Conservation (phyloP, 2,113 vertebrate species). For the Diadophis punctatus region DNA sequence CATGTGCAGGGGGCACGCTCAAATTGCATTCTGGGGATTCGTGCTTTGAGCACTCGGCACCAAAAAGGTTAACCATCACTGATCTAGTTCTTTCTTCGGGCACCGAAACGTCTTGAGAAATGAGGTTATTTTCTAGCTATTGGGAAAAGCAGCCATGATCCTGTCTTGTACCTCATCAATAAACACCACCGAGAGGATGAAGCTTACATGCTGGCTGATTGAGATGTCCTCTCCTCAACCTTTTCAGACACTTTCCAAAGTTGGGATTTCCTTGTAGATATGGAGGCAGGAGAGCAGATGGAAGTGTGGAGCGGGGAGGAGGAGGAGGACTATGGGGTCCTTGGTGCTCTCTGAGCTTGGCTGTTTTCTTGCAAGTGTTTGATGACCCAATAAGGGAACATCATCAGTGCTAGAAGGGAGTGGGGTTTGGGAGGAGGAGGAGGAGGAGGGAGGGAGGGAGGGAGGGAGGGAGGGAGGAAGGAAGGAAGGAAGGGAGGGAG, state of each 20-base stretch:
- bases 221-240: constrained; percentile 49
- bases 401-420: neutral
- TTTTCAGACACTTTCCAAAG: constrained; percentile 37
- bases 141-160: constrained; percentile 19
- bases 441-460: neutral
- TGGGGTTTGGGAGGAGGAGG: too few relatives aligned
- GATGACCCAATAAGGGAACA: too few relatives aligned
- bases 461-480: neutral
- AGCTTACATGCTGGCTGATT: constrained; percentile 57
- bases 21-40: too few relatives aligned
- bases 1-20: too few relatives aligned
- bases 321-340: too few relatives aligned
- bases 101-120: neutral
- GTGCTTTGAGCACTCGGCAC: too few relatives aligned
- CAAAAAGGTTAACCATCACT: too few relatives aligned
- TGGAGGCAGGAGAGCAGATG: constrained; percentile 19
- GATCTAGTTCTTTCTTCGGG: neutral
- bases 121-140: too few relatives aligned
- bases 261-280: constrained; percentile 45
- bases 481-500: neutral
- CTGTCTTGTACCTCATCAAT: constrained; percentile 46
- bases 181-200: constrained; percentile 40
- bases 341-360: too few relatives aligned
- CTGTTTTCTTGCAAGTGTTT: too few relatives aligned
- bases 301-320: neutral